phyloP scores from a whole-genome alignment of 1,140 invertebrate species.

The Matsumurasca onukii region DNA sequence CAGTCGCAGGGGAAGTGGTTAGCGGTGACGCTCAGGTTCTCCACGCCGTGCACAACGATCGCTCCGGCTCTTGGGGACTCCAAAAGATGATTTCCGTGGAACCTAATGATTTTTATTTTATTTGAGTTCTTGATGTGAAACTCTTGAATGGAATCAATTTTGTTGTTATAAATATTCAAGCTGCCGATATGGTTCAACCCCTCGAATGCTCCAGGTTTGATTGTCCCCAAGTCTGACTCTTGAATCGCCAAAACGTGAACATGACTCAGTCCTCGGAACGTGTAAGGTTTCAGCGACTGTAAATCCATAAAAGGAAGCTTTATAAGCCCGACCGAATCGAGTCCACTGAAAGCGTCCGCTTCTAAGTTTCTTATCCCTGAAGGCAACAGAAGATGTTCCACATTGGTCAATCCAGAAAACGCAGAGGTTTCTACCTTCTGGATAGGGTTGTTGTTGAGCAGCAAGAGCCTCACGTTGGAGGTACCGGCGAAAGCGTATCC shows the following conservation, averaged over 20 bases:
- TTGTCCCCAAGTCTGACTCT: constrained; percentile 75
- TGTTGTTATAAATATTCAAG: constrained; percentile 77
- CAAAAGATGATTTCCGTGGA: constrained; percentile 79
- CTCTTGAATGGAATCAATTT: constrained; percentile 76
- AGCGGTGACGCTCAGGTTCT: constrained; percentile 62
- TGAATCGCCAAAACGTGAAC: constrained; percentile 71
- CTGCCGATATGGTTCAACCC: constrained; percentile 65
- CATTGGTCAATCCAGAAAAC: constrained; percentile 76
- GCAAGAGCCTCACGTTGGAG: constrained; percentile 71
- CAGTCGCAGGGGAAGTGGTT: constrained; percentile 87
- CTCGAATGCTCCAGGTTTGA: constrained; percentile 69
- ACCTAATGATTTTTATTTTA: constrained; percentile 64
- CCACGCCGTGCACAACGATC: constrained; percentile 64
- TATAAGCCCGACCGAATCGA: constrained; percentile 72
- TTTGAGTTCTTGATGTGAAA: constrained; percentile 65
- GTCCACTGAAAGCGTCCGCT: constrained; percentile 74
- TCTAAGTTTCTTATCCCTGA: constrained; percentile 73
- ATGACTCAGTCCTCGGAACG: constrained; percentile 72
- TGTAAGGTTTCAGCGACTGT: constrained; percentile 62
- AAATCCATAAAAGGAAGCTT: constrained; percentile 82
- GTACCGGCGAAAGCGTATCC: constrained; percentile 80
- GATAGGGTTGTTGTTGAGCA: constrained; percentile 75
- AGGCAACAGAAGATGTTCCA: constrained; percentile 71
- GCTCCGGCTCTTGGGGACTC: constrained; percentile 64
- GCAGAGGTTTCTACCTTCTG: constrained; percentile 70